Base-by-base conservation (phyloP, 2,888 invertebrate species). In the Crepidodera aurea region DNA sequence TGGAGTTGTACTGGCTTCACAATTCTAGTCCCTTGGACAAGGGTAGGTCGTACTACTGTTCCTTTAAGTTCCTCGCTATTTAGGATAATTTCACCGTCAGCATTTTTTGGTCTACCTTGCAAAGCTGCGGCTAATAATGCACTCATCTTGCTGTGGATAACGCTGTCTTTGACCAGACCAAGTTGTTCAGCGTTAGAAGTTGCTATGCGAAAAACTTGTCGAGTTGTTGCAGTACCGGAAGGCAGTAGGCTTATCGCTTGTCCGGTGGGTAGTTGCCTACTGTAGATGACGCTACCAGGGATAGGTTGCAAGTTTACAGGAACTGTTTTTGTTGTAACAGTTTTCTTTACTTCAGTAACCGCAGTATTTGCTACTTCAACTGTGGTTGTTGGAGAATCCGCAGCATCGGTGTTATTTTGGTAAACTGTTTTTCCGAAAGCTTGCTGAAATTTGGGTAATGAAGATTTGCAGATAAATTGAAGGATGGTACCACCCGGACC, bases 341-440 rank as follows among this genome's bases (percentile, higher is more conserved):
- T 46, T 50, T 53, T 66, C 12, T 67, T 60, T 19, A 63, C 62
- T 46, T 68, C 68, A 10, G 66, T 56, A 5, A 64, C 48, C 25
- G 60, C 67, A 29, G 8, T 56, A 22, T 34, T 62, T 16, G 65
- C 54, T 8, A 51, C 55, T n/a, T 65, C 65, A n/a, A 69, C 65
- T 12, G 68, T 69, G 15, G 65, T 71, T 44, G 63, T 62, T 22
- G 60, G 63, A 16, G 71, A 59, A 53, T 71, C 71, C 53, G 69
- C 63, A 19, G 68, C 59, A 67, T 73, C 75, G n/a, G 65, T 72
- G 55, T 70, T 78, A 60, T 75, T 76, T 67, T 80, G 86, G 75
- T 84, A 90, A 42, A 88, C 87, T 44, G 88, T 86, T 79, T 90
- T 90, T 0, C 91, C 90, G 77, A 91, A 91, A 0, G 90, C 91